Evolutionary conservation across 2,797 vertebrate species (phyloP), one percentile per base, ranked within the genome.

Genomic region (Pelobates cultripes): DNA sequence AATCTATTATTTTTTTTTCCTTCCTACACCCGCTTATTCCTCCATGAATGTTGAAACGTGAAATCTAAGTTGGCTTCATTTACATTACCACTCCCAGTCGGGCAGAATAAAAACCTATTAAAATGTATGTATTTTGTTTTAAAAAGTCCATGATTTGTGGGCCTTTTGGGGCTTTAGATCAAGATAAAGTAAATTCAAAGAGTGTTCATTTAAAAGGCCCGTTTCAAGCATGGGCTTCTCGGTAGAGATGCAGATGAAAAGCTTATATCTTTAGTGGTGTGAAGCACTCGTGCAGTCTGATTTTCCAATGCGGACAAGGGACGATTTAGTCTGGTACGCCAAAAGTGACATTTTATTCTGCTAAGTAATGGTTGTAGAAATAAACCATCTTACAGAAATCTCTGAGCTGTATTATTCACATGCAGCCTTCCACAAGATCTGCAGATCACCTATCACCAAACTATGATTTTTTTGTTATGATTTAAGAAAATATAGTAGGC

Each of bases 231-330:
- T 89, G 90, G 91, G 89, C 92, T 92, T 91, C 89, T 89, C 92
- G 90, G 91, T 91, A 90, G 89, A 90, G 89, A 91, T 83, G 87
- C 85, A 83, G 85, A 88, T 92, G 91, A 94, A 94, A 94, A 92
- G 92, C 93, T 71, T 80, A 89, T 90, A 75, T 93, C 92, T 93
- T 93, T 87, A 89, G 92, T 92, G 93, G 94, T 92, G 88, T 79
- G 85, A 85, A 85, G 41, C 70, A 53, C 47, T 82, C 64, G 81
- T 15, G 64, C 42, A 10, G 66, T 70, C 78, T 64, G 70, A 89
- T 91, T 95, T 92, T 95, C 96, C 95, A 95, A 96, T 96, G 94
- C 96, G 97, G 96, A 96, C 97, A 97, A 97, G 96, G 96, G 96
- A 96, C 96, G 96, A 40, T 83, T 78, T 78, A 69, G 55, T 74